phyloP scores from a whole-genome alignment of 2,888 invertebrate genomes.

The Eledone cirrhosa region DNA sequence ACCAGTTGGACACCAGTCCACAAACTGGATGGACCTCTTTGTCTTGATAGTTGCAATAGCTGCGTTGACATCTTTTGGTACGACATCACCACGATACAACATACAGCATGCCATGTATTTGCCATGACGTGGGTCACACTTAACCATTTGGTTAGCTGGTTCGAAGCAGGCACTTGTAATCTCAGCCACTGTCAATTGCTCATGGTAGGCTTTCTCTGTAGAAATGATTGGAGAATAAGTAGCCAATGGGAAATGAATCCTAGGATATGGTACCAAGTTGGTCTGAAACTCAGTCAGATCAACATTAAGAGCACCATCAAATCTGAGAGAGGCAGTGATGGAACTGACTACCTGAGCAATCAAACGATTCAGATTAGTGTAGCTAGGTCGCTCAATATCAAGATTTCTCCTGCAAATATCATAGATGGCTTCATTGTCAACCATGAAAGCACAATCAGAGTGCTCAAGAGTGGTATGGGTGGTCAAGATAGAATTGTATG shows the following conservation, averaged over 20 bases:
- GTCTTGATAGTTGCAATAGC: background rate
- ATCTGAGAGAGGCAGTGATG: constrained; percentile 66
- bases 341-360: constrained; percentile 83
- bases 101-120: constrained; percentile 93
- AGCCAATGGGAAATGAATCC: constrained; percentile 84
- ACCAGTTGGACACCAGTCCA: constrained; percentile 9
- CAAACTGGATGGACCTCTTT: background rate
- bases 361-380: constrained; percentile 89
- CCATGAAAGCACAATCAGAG: constrained; percentile 97
- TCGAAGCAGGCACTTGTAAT: constrained; percentile 90
- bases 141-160: constrained; percentile 88
- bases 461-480: constrained; percentile 91
- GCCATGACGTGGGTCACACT: constrained; percentile 70
- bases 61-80: constrained; percentile 77
- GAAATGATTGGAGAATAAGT: constrained; percentile 89
- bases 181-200: constrained; percentile 71
- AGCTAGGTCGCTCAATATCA: constrained; percentile 84
- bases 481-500: constrained; percentile 94
- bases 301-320: constrained; percentile 64
- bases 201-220: constrained; percentile 48
- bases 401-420: constrained; percentile 85
- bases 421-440: constrained; percentile 89
- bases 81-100: constrained; percentile 92
- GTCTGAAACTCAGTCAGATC: constrained; percentile 70
- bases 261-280: constrained; percentile 64